These are phyloP conservation scores for Pemphredon lugubris DNA, from an alignment of 2,888 invertebrate species.

Conservation along the genomic window DNA sequence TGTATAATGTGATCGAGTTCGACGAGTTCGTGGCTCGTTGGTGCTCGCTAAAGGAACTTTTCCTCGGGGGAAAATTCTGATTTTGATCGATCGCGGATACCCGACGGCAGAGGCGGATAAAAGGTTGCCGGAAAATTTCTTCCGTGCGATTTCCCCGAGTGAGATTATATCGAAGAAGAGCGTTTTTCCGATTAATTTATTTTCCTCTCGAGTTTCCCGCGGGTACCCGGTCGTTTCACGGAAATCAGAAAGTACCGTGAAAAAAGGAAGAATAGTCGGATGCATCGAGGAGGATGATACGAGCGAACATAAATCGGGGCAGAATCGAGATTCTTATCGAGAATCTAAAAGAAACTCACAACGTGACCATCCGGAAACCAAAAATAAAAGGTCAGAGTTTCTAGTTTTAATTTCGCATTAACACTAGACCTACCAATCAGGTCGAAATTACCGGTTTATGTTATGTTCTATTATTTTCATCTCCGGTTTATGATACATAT, in stretches of 20 bases:
- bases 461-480: too few species aligned
- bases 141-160: conserved; percentile 20
- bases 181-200: conserved; percentile 18
- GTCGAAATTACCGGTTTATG: too few species aligned
- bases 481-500: too few species aligned
- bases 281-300: too few species aligned
- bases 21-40: conserved; percentile 40
- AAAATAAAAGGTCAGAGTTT: too few species aligned
- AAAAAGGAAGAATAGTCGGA: too few species aligned
- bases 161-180: neutral
- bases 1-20: conserved; percentile 58
- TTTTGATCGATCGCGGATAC: conserved; percentile 57
- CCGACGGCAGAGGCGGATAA: conserved; percentile 1
- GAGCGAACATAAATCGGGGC: too few species aligned
- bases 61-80: conserved; percentile 46
- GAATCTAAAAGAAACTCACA: too few species aligned
- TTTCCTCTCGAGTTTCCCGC: neutral
- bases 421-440: too few species aligned
- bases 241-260: neutral
- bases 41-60: conserved; percentile 42
- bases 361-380: too few species aligned
- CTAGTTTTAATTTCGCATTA: too few species aligned
- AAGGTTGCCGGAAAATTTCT: conserved; percentile 24
- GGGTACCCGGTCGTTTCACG: neutral
- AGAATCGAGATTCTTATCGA: too few species aligned